Conservation (phyloP, 2,888 invertebrate species). For the Papilio demoleus region DNA sequence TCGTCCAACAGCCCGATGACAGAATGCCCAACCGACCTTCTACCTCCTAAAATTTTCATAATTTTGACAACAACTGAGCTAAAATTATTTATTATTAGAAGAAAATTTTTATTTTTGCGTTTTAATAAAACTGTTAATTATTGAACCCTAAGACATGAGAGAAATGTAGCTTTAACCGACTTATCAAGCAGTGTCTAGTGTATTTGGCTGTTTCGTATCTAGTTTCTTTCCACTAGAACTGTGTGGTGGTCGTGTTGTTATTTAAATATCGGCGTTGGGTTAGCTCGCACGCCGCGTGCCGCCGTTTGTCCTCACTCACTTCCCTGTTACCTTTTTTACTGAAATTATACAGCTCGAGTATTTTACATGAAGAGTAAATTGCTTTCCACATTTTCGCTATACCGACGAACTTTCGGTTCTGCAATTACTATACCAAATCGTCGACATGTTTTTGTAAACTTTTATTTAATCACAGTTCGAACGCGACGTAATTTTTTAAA, state of each 20-base stretch:
- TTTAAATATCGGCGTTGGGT: constrained; percentile 31
- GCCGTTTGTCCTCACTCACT: constrained; percentile 27
- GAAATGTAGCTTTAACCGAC: neutral
- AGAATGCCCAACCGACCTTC: too few species aligned
- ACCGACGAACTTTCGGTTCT: constrained; percentile 15
- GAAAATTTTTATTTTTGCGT: too few species aligned
- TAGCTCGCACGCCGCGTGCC: constrained; percentile 24
- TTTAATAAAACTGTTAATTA: too few species aligned
- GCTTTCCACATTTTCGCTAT: constrained; percentile 17
- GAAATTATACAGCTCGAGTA: constrained; percentile 31
- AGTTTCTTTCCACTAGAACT: neutral
- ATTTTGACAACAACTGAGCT: too few species aligned
- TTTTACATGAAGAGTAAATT: constrained; percentile 32
- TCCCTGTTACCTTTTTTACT: constrained; percentile 32
- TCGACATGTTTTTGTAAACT: constrained; percentile 20
- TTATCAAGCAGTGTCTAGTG: neutral
- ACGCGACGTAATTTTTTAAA: neutral
- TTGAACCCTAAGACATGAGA: too few species aligned
- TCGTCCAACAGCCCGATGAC: too few species aligned
- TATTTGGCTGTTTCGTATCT: neutral
- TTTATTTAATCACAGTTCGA: neutral
- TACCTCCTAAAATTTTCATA: too few species aligned
- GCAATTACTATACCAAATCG: constrained; percentile 20
- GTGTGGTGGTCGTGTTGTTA: constrained; percentile 16
- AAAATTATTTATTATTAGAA: too few species aligned